Conservation (phyloP, 2,113 vertebrate species). For the Chaetodon trifascialis region DNA sequence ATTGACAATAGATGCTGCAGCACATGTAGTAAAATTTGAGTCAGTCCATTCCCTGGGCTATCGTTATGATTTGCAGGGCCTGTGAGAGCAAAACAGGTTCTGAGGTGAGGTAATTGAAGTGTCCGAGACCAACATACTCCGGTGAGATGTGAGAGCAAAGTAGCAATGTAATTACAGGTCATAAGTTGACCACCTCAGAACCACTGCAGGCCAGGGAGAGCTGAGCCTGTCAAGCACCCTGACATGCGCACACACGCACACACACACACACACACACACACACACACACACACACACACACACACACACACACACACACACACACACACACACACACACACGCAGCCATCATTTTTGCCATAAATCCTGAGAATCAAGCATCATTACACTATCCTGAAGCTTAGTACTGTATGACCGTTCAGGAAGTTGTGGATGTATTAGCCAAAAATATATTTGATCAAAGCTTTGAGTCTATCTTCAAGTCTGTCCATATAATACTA, state of each 20-base stretch:
- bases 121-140: slow-evolving; percentile 59
- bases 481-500: slow-evolving; percentile 67
- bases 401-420: not conserved
- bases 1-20: not conserved
- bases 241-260: slow-evolving; percentile 35
- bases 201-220: slow-evolving; percentile 60
- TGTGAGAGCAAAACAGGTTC: slow-evolving; percentile 55
- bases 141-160: slow-evolving; percentile 70
- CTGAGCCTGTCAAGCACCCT: slow-evolving; percentile 65
- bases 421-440: slow-evolving; percentile 1
- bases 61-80: slow-evolving; percentile 54
- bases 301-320: slow-evolving; percentile 9
- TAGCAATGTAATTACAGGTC: slow-evolving; percentile 82
- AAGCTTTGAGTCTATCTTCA: not conserved
- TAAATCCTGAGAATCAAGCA: slow-evolving; percentile 12
- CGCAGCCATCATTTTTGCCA: not conserved
- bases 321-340: not conserved
- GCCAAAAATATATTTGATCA: slow-evolving; percentile 22
- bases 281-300: slow-evolving; percentile 12
- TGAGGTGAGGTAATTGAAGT: slow-evolving; percentile 68
- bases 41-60: slow-evolving; percentile 33
- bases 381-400: not conserved
- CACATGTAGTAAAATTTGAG: slow-evolving; percentile 25
- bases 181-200: slow-evolving; percentile 77
- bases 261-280: slow-evolving; percentile 21